Base-by-base conservation (phyloP, 2,888 invertebrate genomes). In the Sminthurinus aureus region DNA sequence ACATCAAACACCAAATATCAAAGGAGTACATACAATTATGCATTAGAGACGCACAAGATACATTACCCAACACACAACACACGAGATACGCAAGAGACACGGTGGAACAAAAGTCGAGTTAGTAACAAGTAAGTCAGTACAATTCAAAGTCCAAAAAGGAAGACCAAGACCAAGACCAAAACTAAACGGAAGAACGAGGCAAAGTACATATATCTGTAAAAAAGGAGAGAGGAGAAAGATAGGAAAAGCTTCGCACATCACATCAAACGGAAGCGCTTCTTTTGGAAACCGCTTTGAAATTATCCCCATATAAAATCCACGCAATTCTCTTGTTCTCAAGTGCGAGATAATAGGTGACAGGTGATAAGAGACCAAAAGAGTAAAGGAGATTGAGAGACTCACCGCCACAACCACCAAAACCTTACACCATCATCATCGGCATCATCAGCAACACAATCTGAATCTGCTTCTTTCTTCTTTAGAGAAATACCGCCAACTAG, bases 291-390 rank as follows among this genome's bases (percentile, higher is more conserved):
- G 18, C 52, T 76, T 76, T 51, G 76, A 22, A 58, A 52, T 76
- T 12, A 76, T 75, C 15, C 50, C 18, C 20, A 58, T 20, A 50
- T 51, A 76, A 76, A 38, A 76, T 76, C 76, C 52, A 76, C 24
- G 58, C 51, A 20, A 75, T 75, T 75, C 75, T 51, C 58, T 76
- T 52, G 58, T 52, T 76, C 18, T 76, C 58, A 58, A 58, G 58
- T 51, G 76, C 52, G n/a, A 51, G 38, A 51, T 71, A 71, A 71
- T 71, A 71, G 38, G 38, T 38, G 22, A 22, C 67, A 22, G 64
- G 67, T 67, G 67, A 67, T 67, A 67, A 67, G 67, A 67, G 67
- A 67, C 67, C 64, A n/a, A 18, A n/a, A 38, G 38, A n/a, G n/a
- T 15, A 64, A n/a, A 67, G 71, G 71, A 71, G 71, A 71, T 22